Base-by-base conservation (phyloP, 2,888 invertebrate genomes). In the Drosophila robusta region DNA sequence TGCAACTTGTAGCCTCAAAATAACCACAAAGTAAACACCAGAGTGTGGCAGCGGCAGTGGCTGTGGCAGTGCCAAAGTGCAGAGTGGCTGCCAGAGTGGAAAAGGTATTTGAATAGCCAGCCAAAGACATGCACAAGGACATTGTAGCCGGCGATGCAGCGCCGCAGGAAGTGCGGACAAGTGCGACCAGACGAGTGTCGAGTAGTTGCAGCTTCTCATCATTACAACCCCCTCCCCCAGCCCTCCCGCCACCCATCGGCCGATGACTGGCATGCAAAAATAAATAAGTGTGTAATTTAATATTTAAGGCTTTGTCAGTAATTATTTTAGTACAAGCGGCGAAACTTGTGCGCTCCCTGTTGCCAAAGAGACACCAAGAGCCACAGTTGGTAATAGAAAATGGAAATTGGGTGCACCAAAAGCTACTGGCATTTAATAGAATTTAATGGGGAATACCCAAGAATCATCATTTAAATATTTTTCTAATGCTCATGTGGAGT, bases 281-380 rank as follows among this genome's bases (percentile, higher is more conserved):
- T 76, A 88, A 85, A 86, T 83, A 86, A 88, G 76, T 83, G 80
- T 86, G 88, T 88, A 88, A 86, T 88, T 86, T 83, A 88, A 86
- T 86, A 86, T 88, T 83, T 80, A 83, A 73, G 89, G 71, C 88
- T 80, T 80, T 83, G 88, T 74, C 76, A 76, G 80, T 87, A 86
- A 86, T 86, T 86, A 88, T 83, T 86, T 78, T 76, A 67, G 68
- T 72, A 72, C 69, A 78, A 74, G 66, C 74, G 63, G 54, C 56
- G 56, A 55, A 81, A 77, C 78, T 83, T 74, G 50, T 46, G 50
- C 71, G 9, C 36, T 36, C 26, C 42, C 26, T 24, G 39, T 51
- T 61, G 55, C 55, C 78, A 60, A 42, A 65, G 62, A 54, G 49
- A 54, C 42, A 47, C 42, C 34, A 36, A 50, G 32, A 32, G 18